phyloP scores from a whole-genome alignment of 2,113 vertebrate species.

The Silurus glanis region DNA sequence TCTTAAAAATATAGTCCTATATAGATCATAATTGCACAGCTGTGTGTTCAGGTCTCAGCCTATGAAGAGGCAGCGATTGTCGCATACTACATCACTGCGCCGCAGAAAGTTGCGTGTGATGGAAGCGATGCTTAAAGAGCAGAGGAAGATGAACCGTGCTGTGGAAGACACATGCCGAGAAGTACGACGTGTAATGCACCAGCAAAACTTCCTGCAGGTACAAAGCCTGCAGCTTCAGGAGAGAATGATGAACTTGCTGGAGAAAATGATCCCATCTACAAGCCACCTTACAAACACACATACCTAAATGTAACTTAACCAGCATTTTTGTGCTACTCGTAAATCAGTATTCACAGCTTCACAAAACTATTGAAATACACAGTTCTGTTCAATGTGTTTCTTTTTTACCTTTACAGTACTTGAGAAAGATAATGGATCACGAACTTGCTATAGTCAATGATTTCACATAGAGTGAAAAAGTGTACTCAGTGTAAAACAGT shows the following conservation, averaged over 20 bases:
- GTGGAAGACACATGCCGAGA: constrained; percentile 93
- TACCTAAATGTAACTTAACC: constrained; percentile 6
- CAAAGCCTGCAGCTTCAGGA: constrained; percentile 95
- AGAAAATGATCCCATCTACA: constrained; percentile 83
- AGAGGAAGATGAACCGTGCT: constrained; percentile 83
- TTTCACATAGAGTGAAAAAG: neutral
- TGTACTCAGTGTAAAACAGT: neutral
- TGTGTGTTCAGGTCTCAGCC: constrained; percentile 77
- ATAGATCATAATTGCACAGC: neutral
- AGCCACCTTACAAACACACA: constrained; percentile 43
- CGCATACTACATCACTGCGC: constrained; percentile 72
- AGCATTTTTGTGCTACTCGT: neutral
- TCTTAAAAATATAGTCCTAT: neutral
- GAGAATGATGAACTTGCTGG: constrained; percentile 95
- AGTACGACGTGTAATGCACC: constrained; percentile 88
- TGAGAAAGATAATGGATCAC: neutral
- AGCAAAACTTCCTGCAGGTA: constrained; percentile 93
- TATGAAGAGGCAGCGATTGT: constrained; percentile 71
- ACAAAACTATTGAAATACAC: neutral
- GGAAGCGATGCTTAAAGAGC: constrained; percentile 92
- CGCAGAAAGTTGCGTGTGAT: constrained; percentile 88
- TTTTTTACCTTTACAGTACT: neutral
- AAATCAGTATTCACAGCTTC: neutral
- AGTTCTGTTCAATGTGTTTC: neutral
- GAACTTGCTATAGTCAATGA: neutral